Percentiles rank a stretch among this genome's conserved stretches.
Evolutionary conservation across 2,888 invertebrate genomes (phyloP).

Genomic region (Drosophila fulvimacula): DNA sequence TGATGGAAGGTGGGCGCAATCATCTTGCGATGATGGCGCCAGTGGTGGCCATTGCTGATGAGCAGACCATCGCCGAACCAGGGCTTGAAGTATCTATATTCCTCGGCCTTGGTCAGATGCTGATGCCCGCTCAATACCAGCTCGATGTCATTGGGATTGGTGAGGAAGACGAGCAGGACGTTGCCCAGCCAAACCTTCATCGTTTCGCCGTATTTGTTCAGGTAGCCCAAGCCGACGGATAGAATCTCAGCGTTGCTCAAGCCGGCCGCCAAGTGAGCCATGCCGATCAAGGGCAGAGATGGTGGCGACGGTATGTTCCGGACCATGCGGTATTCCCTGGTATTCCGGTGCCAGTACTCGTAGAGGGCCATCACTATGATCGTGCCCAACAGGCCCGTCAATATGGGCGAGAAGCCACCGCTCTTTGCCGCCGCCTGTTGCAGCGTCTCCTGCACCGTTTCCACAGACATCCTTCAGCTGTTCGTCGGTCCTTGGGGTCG

Average conservation of each 20-base stretch:
- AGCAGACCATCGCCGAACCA: slow-evolving; percentile 93
- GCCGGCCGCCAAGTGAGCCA: slow-evolving; percentile 88
- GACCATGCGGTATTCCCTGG: slow-evolving; percentile 87
- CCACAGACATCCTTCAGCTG: slow-evolving; percentile 67
- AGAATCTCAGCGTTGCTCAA: slow-evolving; percentile 86
- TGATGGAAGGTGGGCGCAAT: slow-evolving; percentile 94
- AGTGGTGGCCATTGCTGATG: slow-evolving; percentile 91
- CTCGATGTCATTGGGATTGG: slow-evolving; percentile 90
- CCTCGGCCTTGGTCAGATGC: slow-evolving; percentile 90
- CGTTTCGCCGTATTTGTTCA: slow-evolving; percentile 87
- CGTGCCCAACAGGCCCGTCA: slow-evolving; percentile 73
- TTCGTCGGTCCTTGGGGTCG: not conserved
- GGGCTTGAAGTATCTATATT: slow-evolving; percentile 91
- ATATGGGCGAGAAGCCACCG: slow-evolving; percentile 59
- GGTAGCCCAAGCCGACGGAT: slow-evolving; percentile 63
- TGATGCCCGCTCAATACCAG: slow-evolving; percentile 90
- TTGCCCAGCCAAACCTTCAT: slow-evolving; percentile 91
- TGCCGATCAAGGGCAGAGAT: slow-evolving; percentile 89
- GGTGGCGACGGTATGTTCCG: slow-evolving; percentile 89
- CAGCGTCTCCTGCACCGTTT: slow-evolving; percentile 71
- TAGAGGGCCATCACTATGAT: slow-evolving; percentile 66
- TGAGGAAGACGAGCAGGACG: slow-evolving; percentile 88
- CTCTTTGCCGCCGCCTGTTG: slow-evolving; percentile 51
- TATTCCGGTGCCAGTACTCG: slow-evolving; percentile 85
- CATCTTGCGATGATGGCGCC: slow-evolving; percentile 92